Evolutionary conservation across 1,140 invertebrate genomes (phyloP).

Genomic region (Bombus haemorrhoidalis): DNA sequence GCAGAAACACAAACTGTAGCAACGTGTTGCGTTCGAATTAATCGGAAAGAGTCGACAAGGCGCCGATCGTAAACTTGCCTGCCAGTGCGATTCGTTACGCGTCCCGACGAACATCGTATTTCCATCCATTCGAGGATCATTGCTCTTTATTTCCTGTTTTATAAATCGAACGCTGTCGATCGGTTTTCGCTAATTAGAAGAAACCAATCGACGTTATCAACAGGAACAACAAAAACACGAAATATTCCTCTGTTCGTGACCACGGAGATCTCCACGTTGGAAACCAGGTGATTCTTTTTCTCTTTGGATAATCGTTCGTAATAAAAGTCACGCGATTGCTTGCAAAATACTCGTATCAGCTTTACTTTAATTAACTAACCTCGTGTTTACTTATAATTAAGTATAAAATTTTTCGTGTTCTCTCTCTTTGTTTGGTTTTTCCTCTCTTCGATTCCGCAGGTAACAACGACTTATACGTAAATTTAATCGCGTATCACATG

Average conservation of each 20-base stretch:
- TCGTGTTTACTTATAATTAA: background rate
- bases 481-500: background rate
- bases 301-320: background rate
- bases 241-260: slow-evolving; percentile 16
- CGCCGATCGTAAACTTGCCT: slow-evolving; percentile 19
- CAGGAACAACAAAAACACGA: slow-evolving; percentile 15
- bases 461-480: background rate
- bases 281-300: background rate
- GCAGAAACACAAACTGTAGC: background rate
- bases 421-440: no score
- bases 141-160: slow-evolving; percentile 25
- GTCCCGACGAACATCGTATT: slow-evolving; percentile 8
- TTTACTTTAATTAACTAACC: slow-evolving; percentile 19
- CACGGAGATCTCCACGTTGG: background rate
- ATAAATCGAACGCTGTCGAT: background rate
- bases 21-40: background rate
- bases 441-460: no score
- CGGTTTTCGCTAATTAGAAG: slow-evolving; percentile 24
- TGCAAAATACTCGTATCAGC: no score
- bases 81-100: background rate
- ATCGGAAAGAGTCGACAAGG: background rate
- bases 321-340: background rate
- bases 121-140: slow-evolving; percentile 18
- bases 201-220: background rate
- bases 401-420: background rate